Percentiles rank a stretch among this genome's conserved stretches.
Conservation (phyloP, 2,888 invertebrate species). For the Aphidius colemani region DNA sequence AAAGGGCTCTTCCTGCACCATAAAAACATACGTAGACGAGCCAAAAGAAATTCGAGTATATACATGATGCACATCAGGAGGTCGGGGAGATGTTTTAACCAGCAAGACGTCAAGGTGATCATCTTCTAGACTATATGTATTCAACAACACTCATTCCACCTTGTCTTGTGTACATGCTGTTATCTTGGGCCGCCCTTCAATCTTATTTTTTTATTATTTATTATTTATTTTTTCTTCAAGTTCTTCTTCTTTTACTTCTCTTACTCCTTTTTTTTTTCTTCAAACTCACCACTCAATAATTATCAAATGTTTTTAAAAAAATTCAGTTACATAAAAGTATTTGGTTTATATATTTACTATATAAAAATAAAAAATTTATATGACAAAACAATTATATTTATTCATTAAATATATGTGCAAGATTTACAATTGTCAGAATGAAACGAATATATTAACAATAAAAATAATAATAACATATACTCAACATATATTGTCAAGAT, state of each 20-base stretch:
- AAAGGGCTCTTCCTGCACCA: constrained; percentile 21
- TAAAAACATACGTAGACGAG: constrained; percentile 28
- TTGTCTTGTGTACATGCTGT: constrained; percentile 20
- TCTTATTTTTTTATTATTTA: background rate
- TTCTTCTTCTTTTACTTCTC: constrained; percentile 10
- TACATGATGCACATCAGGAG: constrained; percentile 14
- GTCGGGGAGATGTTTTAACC: constrained; percentile 31
- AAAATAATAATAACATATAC: constrained; percentile 4
- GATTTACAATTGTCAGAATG: no score
- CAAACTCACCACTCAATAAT: background rate
- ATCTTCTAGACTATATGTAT: constrained; percentile 34
- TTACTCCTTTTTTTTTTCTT: background rate
- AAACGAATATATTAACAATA: no score
- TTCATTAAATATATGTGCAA: no score
- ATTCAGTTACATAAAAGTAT: background rate
- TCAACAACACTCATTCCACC: constrained; percentile 17
- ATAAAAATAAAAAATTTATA: no score
- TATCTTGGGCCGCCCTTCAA: constrained; percentile 21
- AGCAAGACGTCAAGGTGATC: constrained; percentile 36
- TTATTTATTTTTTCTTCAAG: constrained; percentile 13
- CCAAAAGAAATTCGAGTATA: constrained; percentile 21
- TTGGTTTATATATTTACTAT: no score
- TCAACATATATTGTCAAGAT: background rate
- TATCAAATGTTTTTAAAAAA: background rate
- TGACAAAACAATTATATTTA: no score